phyloP scores from a whole-genome alignment of 2,888 invertebrate genomes.

The Thysanoteuthis rhombus region DNA sequence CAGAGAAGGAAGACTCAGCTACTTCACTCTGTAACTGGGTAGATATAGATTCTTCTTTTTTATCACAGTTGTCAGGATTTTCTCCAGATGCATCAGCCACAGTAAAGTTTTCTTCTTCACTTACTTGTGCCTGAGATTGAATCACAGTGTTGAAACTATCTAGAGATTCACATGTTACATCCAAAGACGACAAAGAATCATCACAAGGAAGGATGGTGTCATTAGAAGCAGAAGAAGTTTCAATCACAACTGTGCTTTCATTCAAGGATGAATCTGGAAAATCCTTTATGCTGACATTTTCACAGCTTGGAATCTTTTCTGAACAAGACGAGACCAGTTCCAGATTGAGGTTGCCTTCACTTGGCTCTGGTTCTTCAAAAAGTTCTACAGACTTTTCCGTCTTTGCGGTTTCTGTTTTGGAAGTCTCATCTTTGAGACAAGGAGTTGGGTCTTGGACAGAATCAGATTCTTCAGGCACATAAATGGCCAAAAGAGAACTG shows the following conservation, averaged over 20 bases:
- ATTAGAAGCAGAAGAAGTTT: background rate
- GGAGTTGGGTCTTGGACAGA: background rate
- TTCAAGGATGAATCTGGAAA: background rate
- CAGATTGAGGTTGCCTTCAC: background rate
- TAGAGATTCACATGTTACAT: constrained; percentile 28
- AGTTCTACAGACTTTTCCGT: background rate
- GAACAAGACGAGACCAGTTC: background rate
- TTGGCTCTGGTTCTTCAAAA: background rate
- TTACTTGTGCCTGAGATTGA: background rate
- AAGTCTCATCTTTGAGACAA: background rate
- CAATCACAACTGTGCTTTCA: background rate
- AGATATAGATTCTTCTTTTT: background rate
- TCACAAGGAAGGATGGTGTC: background rate
- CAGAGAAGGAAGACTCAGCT: background rate
- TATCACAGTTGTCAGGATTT: constrained; percentile 16
- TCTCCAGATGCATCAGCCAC: background rate
- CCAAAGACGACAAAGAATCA: constrained; percentile 13
- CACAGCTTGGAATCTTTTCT: background rate
- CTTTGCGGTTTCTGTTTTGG: background rate
- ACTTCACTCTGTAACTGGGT: background rate
- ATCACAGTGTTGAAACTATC: constrained; percentile 13
- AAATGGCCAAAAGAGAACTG: constrained; percentile 26
- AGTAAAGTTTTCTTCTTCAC: background rate
- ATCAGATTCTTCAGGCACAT: background rate
- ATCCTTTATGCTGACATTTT: background rate